Percentiles rank a stretch among this genome's conserved stretches.
These are phyloP conservation scores for Drosophila malerkotliana DNA, from an alignment of 1,140 invertebrate species.

Conservation along the genomic window DNA sequence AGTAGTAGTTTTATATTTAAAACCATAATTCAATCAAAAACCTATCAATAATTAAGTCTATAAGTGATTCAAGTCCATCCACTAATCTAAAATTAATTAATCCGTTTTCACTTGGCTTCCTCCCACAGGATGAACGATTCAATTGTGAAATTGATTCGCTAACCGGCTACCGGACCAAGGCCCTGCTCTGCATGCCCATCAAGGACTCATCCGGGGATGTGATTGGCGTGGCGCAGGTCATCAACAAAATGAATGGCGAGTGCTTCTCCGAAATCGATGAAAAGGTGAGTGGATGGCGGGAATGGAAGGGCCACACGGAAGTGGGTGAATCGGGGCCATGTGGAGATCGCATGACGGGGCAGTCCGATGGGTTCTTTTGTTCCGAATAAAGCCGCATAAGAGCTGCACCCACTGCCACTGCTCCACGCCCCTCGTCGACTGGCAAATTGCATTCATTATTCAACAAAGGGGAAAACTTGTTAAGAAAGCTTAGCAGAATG, in stretches of 20 bases:
- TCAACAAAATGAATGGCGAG: conserved; percentile 94
- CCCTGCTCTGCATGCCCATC: conserved; percentile 97
- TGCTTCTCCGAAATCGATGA: conserved; percentile 94
- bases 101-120: conserved; percentile 11
- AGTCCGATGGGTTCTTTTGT: conserved; percentile 44
- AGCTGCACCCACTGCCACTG: conserved; percentile 7
- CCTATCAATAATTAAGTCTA: no score
- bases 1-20: no score
- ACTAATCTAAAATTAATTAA: conserved; percentile 24
- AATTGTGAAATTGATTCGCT: conserved; percentile 96
- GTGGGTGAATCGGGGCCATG: conserved; percentile 7
- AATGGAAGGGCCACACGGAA: conserved; percentile 2
- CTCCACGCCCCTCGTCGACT: conserved; percentile 1
- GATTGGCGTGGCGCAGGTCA: conserved; percentile 97
- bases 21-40: no score
- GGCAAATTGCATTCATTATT: conserved; percentile 75
- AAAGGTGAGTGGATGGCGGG: conserved; percentile 85
- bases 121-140: conserved; percentile 92
- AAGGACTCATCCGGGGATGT: conserved; percentile 97
- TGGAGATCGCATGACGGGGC: conserved; percentile 14
- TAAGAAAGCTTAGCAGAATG: conserved; percentile 61
- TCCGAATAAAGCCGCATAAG: conserved; percentile 40
- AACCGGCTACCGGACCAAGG: conserved; percentile 96
- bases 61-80: neutral
- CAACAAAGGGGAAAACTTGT: conserved; percentile 53